A percentile compares a stretch with the other conserved stretches of the same genome.
These are phyloP conservation scores for Graphium colonna DNA, from an alignment of 2,888 invertebrate species.

Conservation along the genomic window DNA sequence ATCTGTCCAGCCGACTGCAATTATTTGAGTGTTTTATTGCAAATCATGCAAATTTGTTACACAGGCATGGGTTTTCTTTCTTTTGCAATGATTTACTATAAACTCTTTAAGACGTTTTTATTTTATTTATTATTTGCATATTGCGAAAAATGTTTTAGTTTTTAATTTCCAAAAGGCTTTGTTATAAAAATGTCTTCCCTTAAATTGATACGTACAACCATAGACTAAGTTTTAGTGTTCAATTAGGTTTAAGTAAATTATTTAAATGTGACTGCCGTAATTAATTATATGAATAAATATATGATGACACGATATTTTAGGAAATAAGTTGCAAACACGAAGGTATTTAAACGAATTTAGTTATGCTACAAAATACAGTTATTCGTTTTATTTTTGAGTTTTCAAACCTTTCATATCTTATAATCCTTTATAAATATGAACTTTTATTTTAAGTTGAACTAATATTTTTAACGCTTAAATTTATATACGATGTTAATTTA, in stretches of 20 bases:
- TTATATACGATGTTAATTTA: constrained; percentile 10
- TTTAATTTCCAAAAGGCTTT: not conserved
- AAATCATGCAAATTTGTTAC: too few species aligned
- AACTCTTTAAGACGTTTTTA: too few species aligned
- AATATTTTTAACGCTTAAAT: too few species aligned
- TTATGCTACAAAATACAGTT: not conserved
- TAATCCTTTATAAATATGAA: not conserved
- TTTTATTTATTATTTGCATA: too few species aligned
- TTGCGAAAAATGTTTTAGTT: too few species aligned
- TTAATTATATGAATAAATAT: not conserved
- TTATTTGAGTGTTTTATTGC: too few species aligned
- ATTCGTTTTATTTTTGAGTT: not conserved
- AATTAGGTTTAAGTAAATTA: constrained; percentile 14
- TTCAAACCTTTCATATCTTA: not conserved
- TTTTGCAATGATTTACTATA: too few species aligned
- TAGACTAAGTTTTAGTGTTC: constrained; percentile 9
- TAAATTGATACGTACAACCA: not conserved
- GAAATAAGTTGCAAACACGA: not conserved
- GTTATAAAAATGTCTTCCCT: constrained; percentile 10
- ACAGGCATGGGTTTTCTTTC: too few species aligned
- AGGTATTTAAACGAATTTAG: not conserved
- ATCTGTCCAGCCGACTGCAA: too few species aligned
- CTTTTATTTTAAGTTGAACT: too few species aligned
- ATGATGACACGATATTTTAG: not conserved
- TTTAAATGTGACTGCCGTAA: constrained; percentile 1